These are phyloP conservation scores for Eupithecia pulchellata DNA, from an alignment of 2,888 invertebrate genomes.

Conservation along the genomic window DNA sequence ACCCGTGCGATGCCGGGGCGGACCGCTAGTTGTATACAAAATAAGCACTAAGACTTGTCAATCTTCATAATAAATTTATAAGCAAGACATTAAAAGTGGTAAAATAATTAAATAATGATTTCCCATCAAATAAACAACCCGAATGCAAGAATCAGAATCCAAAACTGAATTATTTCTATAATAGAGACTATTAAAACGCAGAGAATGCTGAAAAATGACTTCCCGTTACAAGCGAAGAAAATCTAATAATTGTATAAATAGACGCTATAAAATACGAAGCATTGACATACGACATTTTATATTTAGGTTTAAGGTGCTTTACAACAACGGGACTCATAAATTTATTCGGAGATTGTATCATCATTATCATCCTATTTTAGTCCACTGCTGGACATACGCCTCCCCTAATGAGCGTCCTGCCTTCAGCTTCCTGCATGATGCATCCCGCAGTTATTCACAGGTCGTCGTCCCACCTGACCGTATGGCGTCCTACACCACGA, in stretches of 20 bases:
- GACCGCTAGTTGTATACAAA: too few species aligned
- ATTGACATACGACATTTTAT: conserved; percentile 46
- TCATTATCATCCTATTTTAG: too few species aligned
- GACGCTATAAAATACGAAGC: conserved; percentile 70
- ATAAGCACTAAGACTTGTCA: too few species aligned
- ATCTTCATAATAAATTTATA: too few species aligned
- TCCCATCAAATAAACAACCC: conserved; percentile 25
- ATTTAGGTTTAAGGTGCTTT: conserved; percentile 30
- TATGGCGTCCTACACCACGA: too few species aligned
- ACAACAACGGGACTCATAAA: neutral
- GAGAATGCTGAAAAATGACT: conserved; percentile 64
- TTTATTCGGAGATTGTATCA: neutral
- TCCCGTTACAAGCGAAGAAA: conserved; percentile 59
- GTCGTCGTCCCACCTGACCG: too few species aligned
- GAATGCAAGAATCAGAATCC: conserved; percentile 36
- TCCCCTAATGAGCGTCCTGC: too few species aligned
- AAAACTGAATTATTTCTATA: conserved; percentile 35
- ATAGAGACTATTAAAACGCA: conserved; percentile 38
- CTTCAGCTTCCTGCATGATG: too few species aligned
- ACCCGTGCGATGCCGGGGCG: too few species aligned
- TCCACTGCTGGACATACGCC: too few species aligned
- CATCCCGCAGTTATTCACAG: too few species aligned
- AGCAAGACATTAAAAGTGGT: neutral
- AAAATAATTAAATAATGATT: conserved; percentile 8
- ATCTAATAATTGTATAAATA: conserved; percentile 64